Conservation (phyloP, 2,888 invertebrate genomes). For the Cancer borealis region DNA sequence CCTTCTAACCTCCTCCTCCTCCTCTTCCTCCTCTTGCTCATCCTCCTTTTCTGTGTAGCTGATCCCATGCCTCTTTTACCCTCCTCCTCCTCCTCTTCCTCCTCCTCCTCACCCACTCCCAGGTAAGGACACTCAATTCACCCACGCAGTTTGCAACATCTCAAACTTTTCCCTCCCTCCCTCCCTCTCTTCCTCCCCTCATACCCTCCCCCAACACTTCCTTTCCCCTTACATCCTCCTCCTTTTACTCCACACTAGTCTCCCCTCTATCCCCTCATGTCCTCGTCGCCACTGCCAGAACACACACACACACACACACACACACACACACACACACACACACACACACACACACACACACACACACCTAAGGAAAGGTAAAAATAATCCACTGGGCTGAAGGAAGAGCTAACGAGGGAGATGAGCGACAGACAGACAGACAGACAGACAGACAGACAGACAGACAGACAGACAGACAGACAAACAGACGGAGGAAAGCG, state of each 20-base stretch:
- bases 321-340: slow-evolving; percentile 32
- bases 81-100: neutral
- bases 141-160: neutral
- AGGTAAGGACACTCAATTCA: neutral
- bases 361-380: no score
- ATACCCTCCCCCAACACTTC: neutral
- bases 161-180: neutral
- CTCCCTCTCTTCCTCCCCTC: neutral
- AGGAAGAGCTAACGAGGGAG: no score
- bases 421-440: no score
- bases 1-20: neutral
- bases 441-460: no score
- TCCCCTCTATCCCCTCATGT: slow-evolving; percentile 1
- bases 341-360: slow-evolving; percentile 26
- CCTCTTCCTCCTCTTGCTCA: neutral
- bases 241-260: neutral
- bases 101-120: neutral
- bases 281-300: neutral
- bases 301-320: slow-evolving; percentile 29
- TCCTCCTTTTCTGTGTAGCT: neutral
- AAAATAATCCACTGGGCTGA: no score
- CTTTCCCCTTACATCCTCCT: neutral
- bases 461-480: no score
- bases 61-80: neutral
- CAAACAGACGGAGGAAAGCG: no score